Evolutionary conservation across 1,140 invertebrate genomes (phyloP), one percentile per base, ranked within the genome.

Genomic region (Leptinotarsa texana): DNA sequence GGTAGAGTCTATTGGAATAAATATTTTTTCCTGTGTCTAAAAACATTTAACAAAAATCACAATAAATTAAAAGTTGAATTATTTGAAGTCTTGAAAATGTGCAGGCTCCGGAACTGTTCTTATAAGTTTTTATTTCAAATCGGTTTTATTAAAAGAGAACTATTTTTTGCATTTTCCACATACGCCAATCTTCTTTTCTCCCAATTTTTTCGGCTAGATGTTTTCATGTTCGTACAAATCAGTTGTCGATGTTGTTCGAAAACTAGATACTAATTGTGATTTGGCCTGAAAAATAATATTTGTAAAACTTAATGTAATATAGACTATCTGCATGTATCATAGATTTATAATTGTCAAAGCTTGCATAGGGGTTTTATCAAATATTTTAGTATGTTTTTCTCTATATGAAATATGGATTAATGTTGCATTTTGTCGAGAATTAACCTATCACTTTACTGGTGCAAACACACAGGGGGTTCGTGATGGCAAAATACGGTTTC

Each of bases 381-480:
- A 81, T 81, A 80, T 81, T 80, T 80, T 80, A 81, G 79, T 80
- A 80, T 79, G 77, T 77, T 80, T 82, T 80, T 79, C 76, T 80
- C 77, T 77, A 76, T 75, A 75, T 71, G 75, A 78, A 78, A 76
- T 75, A 75, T 71, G 75, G 76, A 78, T 82, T 77, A 82, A 82
- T 82, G 81, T 82, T 82, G 81, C 81, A 80, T 82, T 82, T 80
- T 80, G 78, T 82, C 78, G 77, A 78, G 78, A 74, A 57, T 67
- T 69, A 71, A 67, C 75, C 73, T 70, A 57, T 57, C 63, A 75
- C 69, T 76, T 74, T 78, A 72, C 70, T 72, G 73, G 70, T 75
- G 74, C 73, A 49, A 63, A 70, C 69, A 65, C 63, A 75, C 69
- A 78, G 72, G 61, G 33, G 33, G 33, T 42, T 42, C 33, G 33